phyloP scores from a whole-genome alignment of 1,140 invertebrate species.

The Pogonomyrmex barbatus region DNA sequence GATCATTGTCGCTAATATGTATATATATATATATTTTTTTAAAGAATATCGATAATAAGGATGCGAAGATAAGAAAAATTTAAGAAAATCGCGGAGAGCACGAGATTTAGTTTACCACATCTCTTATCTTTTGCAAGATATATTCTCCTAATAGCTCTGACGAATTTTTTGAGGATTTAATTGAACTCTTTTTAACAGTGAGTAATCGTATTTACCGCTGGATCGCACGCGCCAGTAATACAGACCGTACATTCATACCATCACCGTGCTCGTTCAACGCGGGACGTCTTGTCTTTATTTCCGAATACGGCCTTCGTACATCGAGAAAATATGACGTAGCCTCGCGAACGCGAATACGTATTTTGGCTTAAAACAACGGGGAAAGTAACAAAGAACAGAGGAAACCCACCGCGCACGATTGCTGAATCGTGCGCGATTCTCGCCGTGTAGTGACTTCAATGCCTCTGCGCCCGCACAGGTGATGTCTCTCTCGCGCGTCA shows the following conservation, averaged over 20 bases:
- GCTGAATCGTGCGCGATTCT: background rate
- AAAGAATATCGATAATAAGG: background rate
- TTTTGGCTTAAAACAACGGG: background rate
- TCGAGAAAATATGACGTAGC: background rate
- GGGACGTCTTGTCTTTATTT: background rate
- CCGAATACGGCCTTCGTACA: background rate
- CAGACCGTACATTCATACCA: background rate
- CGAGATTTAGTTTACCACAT: background rate
- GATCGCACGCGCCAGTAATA: background rate
- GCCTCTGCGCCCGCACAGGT: background rate
- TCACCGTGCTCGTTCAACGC: background rate
- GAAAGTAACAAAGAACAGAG: background rate
- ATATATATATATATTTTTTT: too few species aligned
- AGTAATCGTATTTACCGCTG: background rate
- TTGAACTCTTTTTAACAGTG: background rate
- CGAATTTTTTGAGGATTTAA: background rate
- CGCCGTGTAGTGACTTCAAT: conserved; percentile 27
- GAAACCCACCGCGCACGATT: background rate
- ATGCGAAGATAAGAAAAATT: background rate
- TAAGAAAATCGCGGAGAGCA: background rate
- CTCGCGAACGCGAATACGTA: background rate
- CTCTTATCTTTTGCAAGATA: background rate
- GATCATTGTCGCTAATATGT: too few species aligned
- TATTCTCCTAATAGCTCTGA: background rate
- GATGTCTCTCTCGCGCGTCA: background rate